A percentile compares a stretch with the other conserved stretches of the same genome.
These are phyloP conservation scores for Emydoidea blandingii DNA, from an alignment of 2,797 vertebrate genomes.

Conservation along the genomic window DNA sequence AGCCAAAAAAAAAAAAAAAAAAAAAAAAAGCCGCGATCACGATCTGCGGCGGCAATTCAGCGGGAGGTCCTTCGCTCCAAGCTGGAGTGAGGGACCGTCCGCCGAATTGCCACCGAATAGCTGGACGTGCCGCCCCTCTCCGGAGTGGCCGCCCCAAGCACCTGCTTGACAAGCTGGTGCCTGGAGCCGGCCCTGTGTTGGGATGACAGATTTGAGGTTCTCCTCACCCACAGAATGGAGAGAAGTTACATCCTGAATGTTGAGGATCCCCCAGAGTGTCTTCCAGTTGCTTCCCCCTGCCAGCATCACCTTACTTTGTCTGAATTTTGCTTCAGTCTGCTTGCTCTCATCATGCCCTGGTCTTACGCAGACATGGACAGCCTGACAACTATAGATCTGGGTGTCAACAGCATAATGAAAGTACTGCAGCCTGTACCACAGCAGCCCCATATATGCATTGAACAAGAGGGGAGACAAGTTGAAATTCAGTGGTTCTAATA, in stretches of 20 bases:
- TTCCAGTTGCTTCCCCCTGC: background rate
- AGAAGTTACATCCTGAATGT: background rate
- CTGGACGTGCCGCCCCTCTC: no score
- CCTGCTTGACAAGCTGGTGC: no score
- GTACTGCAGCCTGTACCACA: background rate
- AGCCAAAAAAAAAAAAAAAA: no score
- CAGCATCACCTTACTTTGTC: background rate
- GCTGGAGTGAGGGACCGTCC: no score
- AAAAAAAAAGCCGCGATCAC: no score
- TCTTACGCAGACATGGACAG: background rate
- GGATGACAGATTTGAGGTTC: background rate
- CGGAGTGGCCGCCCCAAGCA: no score
- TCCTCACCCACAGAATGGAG: background rate
- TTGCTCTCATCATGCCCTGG: background rate
- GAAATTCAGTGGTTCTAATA: background rate
- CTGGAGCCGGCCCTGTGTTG: background rate
- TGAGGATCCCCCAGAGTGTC: background rate
- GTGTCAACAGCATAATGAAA: background rate
- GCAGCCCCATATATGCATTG: fast-evolving
- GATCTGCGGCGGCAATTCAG: no score
- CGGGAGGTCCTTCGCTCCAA: no score
- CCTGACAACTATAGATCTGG: background rate
- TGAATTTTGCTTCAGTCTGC: background rate
- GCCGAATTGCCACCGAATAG: no score
- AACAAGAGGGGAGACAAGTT: background rate